These are phyloP conservation scores for Anastrepha obliqua DNA, from an alignment of 1,140 invertebrate species.

Conservation along the genomic window DNA sequence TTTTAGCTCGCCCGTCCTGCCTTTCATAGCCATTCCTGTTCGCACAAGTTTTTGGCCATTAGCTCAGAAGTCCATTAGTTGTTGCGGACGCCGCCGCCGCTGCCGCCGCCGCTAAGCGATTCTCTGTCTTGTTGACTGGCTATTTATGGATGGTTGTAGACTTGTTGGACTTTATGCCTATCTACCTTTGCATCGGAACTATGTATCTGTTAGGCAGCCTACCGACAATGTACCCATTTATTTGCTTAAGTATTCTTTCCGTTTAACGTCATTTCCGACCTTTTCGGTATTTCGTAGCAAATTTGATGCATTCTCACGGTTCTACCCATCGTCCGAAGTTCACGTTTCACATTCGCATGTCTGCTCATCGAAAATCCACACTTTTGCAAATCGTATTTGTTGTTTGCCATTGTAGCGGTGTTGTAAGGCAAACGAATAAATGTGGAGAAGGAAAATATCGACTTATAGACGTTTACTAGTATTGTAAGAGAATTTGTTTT, in stretches of 20 bases:
- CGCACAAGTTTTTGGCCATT: background rate
- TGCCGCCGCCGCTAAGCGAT: background rate
- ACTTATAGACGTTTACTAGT: background rate
- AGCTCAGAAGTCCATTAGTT: background rate
- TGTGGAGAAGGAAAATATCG: background rate
- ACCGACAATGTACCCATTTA: background rate
- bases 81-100: background rate
- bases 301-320: conserved; percentile 24
- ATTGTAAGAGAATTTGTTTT: background rate
- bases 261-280: conserved; percentile 24
- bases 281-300: background rate
- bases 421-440: too few relatives aligned
- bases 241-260: background rate
- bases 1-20: background rate
- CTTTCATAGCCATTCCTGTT: background rate
- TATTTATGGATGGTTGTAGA: conserved; percentile 20
- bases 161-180: background rate
- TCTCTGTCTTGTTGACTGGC: background rate
- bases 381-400: background rate
- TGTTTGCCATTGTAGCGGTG: too few relatives aligned
- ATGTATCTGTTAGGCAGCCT: background rate
- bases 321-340: background rate
- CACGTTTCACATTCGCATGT: background rate
- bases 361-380: background rate
- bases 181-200: background rate